Evolutionary conservation across 1,140 invertebrate genomes (phyloP).

Genomic region (Tyrophagus putrescentiae): DNA sequence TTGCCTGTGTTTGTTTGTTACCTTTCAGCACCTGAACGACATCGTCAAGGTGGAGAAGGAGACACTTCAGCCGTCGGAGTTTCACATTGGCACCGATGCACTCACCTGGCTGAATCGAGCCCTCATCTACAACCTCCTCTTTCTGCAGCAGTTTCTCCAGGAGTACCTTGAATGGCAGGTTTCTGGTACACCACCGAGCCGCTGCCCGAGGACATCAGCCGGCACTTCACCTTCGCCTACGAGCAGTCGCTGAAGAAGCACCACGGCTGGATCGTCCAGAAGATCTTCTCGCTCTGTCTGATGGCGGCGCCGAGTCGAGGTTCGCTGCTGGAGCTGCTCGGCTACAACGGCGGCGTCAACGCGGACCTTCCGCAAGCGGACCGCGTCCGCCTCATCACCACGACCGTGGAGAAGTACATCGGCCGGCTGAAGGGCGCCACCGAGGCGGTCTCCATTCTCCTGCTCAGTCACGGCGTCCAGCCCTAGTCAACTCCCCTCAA

Average conservation of each 20-base stretch:
- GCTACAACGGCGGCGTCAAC: not conserved
- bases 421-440: not conserved
- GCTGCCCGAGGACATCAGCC: constrained; percentile 4
- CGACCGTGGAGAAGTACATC: constrained; percentile 1
- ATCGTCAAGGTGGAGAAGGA: constrained; percentile 15
- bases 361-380: not conserved
- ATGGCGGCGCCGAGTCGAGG: constrained; percentile 17
- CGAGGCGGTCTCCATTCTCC: constrained; percentile 1
- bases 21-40: constrained; percentile 9
- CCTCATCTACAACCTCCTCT: constrained; percentile 15
- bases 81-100: constrained; percentile 20
- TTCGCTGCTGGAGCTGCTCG: not conserved
- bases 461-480: constrained; percentile 13
- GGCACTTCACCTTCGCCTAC: constrained; percentile 15
- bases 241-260: constrained; percentile 18
- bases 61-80: not conserved
- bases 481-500: not conserved
- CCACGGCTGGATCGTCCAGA: constrained; percentile 21
- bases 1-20: not conserved
- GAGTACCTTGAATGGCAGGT: too few species aligned
- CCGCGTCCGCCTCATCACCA: not conserved
- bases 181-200: too few species aligned
- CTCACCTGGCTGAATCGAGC: constrained; percentile 20
- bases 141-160: constrained; percentile 8
- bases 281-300: constrained; percentile 14